phyloP scores from a whole-genome alignment of 2,113 vertebrate genomes.

The Urocitellus parryii region DNA sequence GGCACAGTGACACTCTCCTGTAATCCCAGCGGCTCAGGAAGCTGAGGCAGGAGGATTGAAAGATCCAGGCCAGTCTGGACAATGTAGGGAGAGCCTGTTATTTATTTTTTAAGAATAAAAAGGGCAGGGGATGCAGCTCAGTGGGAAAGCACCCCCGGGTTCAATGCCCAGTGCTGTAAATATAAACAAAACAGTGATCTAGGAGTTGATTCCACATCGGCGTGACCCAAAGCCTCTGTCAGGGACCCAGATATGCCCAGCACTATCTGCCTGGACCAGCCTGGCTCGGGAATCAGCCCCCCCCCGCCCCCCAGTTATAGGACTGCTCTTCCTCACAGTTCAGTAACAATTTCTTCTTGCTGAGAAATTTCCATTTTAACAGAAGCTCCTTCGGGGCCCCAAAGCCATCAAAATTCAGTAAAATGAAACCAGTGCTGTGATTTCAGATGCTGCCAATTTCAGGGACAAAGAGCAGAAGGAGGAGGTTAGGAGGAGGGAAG shows the following conservation, averaged over 20 bases:
- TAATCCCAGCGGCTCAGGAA: neutral
- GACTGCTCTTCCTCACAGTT: neutral
- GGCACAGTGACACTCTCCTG: neutral
- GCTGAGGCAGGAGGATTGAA: neutral
- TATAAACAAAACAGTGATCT: neutral
- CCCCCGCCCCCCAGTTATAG: neutral
- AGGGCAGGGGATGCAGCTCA: neutral
- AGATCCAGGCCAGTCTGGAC: neutral
- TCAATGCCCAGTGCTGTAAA: neutral
- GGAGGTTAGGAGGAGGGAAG: neutral
- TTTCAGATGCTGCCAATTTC: neutral
- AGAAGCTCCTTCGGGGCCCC: slow-evolving; percentile 25
- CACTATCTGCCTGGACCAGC: neutral
- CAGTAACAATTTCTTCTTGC: neutral
- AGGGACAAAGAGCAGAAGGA: neutral
- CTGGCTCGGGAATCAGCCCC: neutral
- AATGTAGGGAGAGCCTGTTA: neutral
- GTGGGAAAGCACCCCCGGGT: neutral
- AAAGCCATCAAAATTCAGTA: neutral
- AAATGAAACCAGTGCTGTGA: neutral
- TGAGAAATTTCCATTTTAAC: slow-evolving; percentile 50
- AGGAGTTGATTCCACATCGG: neutral
- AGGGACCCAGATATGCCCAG: neutral
- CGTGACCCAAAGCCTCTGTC: neutral
- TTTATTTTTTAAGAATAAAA: neutral